Percentiles rank a stretch among this genome's conserved stretches.
Evolutionary conservation across 2,113 vertebrate genomes (phyloP).

Genomic region (Anser brachyrhynchus): DNA sequence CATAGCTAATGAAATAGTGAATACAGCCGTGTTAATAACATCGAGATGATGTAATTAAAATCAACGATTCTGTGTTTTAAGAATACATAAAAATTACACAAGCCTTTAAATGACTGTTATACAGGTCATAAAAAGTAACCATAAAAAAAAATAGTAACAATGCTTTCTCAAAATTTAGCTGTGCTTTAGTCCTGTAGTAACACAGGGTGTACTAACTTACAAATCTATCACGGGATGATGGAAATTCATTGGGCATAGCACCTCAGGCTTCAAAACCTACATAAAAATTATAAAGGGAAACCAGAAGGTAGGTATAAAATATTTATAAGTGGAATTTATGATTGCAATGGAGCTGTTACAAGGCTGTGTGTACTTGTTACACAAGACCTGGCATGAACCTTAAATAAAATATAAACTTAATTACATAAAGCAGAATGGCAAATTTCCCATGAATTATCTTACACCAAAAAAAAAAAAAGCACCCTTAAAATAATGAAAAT

Average conservation of each 20-base stretch:
- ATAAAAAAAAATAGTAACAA: background rate
- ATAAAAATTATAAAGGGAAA: background rate
- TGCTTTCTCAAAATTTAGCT: background rate
- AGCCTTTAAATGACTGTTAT: background rate
- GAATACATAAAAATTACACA: background rate
- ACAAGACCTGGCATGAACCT: background rate
- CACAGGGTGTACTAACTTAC: background rate
- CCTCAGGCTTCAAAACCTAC: background rate
- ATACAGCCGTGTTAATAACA: background rate
- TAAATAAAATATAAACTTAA: conserved; percentile 10
- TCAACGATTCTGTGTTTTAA: background rate
- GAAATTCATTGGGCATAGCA: background rate
- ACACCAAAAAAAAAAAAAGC: background rate
- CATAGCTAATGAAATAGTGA: background rate
- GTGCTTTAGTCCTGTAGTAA: background rate
- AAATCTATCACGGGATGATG: background rate
- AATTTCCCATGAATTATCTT: background rate
- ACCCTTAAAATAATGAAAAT: background rate
- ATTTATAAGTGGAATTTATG: background rate
- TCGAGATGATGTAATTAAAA: background rate
- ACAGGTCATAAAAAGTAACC: background rate
- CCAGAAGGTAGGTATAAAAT: background rate
- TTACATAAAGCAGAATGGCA: background rate
- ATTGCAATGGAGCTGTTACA: background rate
- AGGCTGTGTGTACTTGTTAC: background rate